Evolutionary conservation across 2,797 vertebrate genomes (phyloP).

Genomic region (Gadopsis bispinosus): DNA sequence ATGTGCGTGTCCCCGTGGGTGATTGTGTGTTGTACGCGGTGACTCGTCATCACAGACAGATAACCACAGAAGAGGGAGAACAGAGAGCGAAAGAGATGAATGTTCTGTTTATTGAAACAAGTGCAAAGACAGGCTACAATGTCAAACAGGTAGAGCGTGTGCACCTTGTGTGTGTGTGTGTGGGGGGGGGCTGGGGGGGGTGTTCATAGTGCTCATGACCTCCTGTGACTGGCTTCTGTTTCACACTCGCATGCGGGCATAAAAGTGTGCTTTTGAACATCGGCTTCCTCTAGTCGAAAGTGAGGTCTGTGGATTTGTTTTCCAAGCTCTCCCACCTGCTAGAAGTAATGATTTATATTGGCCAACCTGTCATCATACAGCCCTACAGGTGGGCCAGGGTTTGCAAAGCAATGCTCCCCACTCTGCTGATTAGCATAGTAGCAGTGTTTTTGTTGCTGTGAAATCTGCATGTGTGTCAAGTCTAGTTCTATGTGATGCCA

Average conservation of each 20-base stretch:
- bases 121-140: constrained; percentile 88
- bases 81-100: constrained; percentile 87
- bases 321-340: constrained; percentile 59
- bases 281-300: constrained; percentile 44
- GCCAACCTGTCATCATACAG: constrained; percentile 1
- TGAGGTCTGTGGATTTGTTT: constrained; percentile 52
- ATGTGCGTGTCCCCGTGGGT: constrained; percentile 50
- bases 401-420: constrained; percentile 56
- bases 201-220: constrained; percentile 49
- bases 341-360: background rate
- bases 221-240: constrained; percentile 59
- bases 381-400: constrained; percentile 52
- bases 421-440: constrained; percentile 29
- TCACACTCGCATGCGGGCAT: constrained; percentile 60
- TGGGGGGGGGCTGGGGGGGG: background rate
- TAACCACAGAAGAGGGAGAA: constrained; percentile 86
- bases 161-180: constrained; percentile 60
- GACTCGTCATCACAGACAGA: constrained; percentile 81
- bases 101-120: constrained; percentile 88
- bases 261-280: constrained; percentile 53
- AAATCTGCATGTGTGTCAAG: constrained; percentile 60
- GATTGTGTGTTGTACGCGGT: constrained; percentile 51
- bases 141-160: constrained; percentile 86
- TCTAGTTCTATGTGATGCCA: constrained; percentile 18
- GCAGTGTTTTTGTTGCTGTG: constrained; percentile 30